A percentile compares a stretch with the other conserved stretches of the same genome.
These are phyloP conservation scores for Aspidiotus rigidus DNA, from an alignment of 2,888 invertebrate species.

Conservation along the genomic window DNA sequence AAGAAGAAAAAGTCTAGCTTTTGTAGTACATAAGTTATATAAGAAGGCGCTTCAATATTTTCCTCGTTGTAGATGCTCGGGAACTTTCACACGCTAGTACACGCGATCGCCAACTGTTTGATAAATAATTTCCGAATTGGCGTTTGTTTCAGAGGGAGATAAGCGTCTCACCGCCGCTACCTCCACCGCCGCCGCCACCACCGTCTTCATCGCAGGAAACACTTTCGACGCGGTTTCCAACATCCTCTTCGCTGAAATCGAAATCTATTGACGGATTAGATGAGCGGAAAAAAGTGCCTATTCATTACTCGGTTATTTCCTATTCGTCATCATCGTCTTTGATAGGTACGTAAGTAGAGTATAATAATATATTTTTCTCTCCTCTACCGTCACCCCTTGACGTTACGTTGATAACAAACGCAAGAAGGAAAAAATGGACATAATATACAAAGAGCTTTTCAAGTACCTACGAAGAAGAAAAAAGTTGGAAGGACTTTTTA, in stretches of 20 bases:
- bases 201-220: not conserved
- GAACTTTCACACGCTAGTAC: not conserved
- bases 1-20: too few relatives aligned
- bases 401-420: too few relatives aligned
- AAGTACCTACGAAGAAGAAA: too few relatives aligned
- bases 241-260: conserved; percentile 1
- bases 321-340: not conserved
- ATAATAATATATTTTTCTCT: too few relatives aligned
- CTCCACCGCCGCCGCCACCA: not conserved
- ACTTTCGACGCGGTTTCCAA: conserved; percentile 4
- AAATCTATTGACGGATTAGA: not conserved
- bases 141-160: conserved; percentile 1
- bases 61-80: not conserved
- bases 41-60: too few relatives aligned
- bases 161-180: conserved; percentile 1
- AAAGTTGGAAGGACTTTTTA: too few relatives aligned
- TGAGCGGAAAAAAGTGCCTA: not conserved
- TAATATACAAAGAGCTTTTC: too few relatives aligned
- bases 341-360: not conserved
- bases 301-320: not conserved
- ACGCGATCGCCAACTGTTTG: conserved; percentile 4
- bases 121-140: conserved; percentile 4
- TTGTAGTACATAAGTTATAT: too few relatives aligned
- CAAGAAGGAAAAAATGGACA: too few relatives aligned
- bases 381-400: too few relatives aligned